Base-by-base conservation (phyloP, 1,140 invertebrate genomes). In the Trachymyrmex septentrionalis region DNA sequence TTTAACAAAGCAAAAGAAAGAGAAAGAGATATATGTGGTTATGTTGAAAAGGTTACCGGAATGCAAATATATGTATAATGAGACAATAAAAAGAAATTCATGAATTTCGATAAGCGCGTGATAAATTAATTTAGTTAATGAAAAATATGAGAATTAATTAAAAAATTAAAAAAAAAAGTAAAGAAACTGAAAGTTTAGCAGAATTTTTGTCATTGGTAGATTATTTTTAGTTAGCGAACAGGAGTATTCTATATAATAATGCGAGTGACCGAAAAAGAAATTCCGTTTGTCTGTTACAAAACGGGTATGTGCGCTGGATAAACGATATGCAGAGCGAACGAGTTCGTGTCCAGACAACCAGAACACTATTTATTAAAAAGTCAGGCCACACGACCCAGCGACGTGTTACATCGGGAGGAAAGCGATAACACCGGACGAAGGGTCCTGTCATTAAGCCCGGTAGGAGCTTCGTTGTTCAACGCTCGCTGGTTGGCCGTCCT, bases 341-440 rank as follows among this genome's bases (percentile, higher is more conserved):
- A 76, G 34, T 61, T 71, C 69, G 50, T 50, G 44, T 63, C 73
- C 88, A 82, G 90, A 88, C 89, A 91, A 86, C 85, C 87, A 86
- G 88, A 91, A 90, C 59, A 66, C 92, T 94, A 93, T 94, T 94
- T 92, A 92, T 94, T 92, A 93, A 94, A 93, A 94, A 93, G 90
- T 92, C 89, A 88, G 87, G 21, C 82, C 80, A 88, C 84, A 82
- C 89, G 91, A 91, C 90, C 88, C 89, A 88, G 87, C 90, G 91
- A 92, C 93, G 94, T 94, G 94, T 91, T 93, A 95, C 93, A 93
- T 95, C 92, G 93, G 92, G 93, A 94, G 95, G 95, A 95, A 95
- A 95, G 94, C 92, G 95, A 95, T 95, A 95, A 95, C 93, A 89
- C 86, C 72, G 90, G 88, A 75, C 71, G 50, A 50, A 73, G 69